Evolutionary conservation across 2,113 vertebrate genomes (phyloP), one percentile per base, ranked within the genome.

Genomic region (Romanogobio albipinnatus): DNA sequence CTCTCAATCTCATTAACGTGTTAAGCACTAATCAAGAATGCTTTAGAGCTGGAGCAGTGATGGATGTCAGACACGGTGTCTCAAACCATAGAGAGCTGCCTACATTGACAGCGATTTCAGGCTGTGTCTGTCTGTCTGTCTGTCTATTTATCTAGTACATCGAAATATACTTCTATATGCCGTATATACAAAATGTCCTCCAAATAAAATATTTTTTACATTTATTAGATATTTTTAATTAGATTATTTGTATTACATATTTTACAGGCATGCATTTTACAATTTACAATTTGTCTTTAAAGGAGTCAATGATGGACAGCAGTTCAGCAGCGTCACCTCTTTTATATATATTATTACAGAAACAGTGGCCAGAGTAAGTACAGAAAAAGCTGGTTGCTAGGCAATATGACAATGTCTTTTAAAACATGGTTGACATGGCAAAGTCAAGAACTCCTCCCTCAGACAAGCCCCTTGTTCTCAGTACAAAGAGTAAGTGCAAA

Each of bases 1-100:
- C 66, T 58, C 19, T 61, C 83, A 19, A 83, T 85, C 86, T 76
- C 66, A 87, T 87, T 87, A 87, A 82, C 78, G 83, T 68, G 76
- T 87, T 85, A 87, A 85, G 83, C 43, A 33, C 29, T 59, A 22
- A 83, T 78, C 86, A 76, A 71, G 68, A 56, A 73, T n/a, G 39
- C 77, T 71, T 26, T 82, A 71, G 64, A 82, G 29, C 47, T 39
- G 33, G 66, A 43, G 64, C 47, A 43, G 64, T 43, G 22, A 71
- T 81, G 79, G 64, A 82, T 58, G 49, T 53, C 45, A 81, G 53
- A 66, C 59, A 70, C 8, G 14, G 73, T 15, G 24, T 49, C 73
- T 76, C n/a, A 76, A 53, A 76, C 24, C 15, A 76, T 26, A 53
- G 47, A 49, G 26, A 45, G 36, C 68, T 73, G 36, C 4, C 10